Conservation (phyloP, 2,113 vertebrate genomes). For the Dissostichus mawsoni region DNA sequence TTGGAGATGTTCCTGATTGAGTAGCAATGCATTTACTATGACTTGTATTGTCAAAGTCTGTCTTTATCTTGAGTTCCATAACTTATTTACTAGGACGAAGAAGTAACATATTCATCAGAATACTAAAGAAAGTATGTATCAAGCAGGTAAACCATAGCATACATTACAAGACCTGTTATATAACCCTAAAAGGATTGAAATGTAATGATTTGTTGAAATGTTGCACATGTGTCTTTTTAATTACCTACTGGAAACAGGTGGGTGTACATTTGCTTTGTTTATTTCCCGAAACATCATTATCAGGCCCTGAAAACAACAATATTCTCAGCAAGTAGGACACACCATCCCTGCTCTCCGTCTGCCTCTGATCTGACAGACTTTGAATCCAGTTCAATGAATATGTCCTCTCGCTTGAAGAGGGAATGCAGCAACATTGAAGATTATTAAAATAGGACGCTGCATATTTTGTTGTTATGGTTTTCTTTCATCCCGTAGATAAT, state of each 20-base stretch:
- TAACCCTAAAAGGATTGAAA: not conserved
- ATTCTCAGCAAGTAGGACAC: conserved; percentile 51
- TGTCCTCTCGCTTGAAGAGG: conserved; percentile 31
- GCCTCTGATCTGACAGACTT: conserved; percentile 48
- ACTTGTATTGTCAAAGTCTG: not conserved
- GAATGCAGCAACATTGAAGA: not conserved
- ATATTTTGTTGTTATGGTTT: not conserved
- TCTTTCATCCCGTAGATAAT: not conserved
- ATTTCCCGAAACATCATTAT: conserved; percentile 18
- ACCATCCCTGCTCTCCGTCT: conserved; percentile 26
- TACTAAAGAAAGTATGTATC: not conserved
- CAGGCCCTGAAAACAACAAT: conserved; percentile 13
- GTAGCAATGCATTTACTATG: not conserved
- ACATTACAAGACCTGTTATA: not conserved
- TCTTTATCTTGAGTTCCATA: not conserved
- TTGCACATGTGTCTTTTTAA: not conserved
- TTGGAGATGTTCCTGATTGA: not conserved
- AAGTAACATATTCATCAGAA: not conserved
- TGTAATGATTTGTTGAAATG: not conserved
- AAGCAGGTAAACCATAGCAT: not conserved
- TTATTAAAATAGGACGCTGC: not conserved
- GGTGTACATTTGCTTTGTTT: conserved; percentile 18
- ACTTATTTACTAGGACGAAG: not conserved
- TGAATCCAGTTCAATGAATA: conserved; percentile 23
- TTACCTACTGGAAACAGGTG: conserved; percentile 1